phyloP scores from a whole-genome alignment of 2,797 vertebrate species.

The Falco concolor region DNA sequence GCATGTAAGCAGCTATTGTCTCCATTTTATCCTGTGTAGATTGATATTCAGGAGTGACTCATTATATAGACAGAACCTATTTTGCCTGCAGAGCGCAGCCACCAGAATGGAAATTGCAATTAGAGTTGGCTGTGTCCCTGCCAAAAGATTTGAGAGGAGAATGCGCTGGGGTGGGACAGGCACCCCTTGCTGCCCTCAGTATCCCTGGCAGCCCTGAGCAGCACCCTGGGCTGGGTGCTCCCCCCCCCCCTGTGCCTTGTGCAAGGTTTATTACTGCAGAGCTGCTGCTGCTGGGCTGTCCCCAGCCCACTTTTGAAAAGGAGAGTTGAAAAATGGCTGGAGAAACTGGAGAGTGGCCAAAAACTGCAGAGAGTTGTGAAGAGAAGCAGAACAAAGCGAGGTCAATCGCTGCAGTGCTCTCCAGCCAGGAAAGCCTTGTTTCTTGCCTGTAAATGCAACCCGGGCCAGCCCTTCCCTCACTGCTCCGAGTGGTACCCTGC shows the following conservation, averaged over 20 bases:
- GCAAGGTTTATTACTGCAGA: not conserved
- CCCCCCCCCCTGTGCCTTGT: fast-evolving
- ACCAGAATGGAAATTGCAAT: conserved; percentile 63
- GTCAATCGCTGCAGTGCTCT: not conserved
- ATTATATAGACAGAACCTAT: conserved; percentile 50
- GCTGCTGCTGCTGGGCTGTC: not conserved
- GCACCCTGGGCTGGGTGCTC: not conserved
- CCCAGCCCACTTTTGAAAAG: not conserved
- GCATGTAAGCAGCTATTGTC: conserved; percentile 69
- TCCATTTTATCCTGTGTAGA: conserved; percentile 50
- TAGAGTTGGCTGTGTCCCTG: conserved; percentile 20
- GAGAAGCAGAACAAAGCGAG: conserved; percentile 39
- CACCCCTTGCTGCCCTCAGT: fast-evolving
- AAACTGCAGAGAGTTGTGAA: not conserved
- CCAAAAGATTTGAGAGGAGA: not conserved
- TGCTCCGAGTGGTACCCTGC: not conserved
- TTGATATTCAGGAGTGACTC: conserved; percentile 67
- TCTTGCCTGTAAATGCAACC: fast-evolving
- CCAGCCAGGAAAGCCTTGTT: not conserved
- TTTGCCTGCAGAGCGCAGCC: conserved; percentile 52
- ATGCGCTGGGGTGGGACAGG: not conserved
- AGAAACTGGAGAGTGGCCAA: conserved; percentile 29
- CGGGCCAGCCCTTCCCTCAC: not conserved
- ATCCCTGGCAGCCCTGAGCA: not conserved
- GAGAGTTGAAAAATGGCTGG: conserved; percentile 21